Conservation (phyloP, 1,140 invertebrate species). For the Leptinotarsa undecemlineata region DNA sequence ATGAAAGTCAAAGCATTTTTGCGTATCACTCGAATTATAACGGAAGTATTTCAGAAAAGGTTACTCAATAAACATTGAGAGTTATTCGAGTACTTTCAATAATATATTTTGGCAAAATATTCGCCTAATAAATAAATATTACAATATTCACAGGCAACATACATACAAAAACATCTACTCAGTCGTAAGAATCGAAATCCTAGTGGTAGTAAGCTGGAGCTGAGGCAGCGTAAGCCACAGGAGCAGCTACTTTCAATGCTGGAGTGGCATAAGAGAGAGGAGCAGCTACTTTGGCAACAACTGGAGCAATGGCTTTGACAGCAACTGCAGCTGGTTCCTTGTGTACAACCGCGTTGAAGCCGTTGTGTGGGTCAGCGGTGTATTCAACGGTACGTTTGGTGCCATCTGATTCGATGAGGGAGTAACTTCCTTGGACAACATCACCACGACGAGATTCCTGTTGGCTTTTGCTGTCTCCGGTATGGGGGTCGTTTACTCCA, state of each 20-base stretch:
- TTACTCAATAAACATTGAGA: too few species aligned
- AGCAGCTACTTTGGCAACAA: constrained; percentile 17
- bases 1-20: too few species aligned
- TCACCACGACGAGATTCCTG: constrained; percentile 45
- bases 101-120: neutral
- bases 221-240: constrained; percentile 43
- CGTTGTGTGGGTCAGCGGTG: constrained; percentile 59
- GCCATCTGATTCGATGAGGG: constrained; percentile 60
- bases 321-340: constrained; percentile 27
- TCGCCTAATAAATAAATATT: constrained; percentile 45
- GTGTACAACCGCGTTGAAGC: constrained; percentile 46
- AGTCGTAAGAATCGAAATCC: neutral
- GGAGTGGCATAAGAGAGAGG: constrained; percentile 23
- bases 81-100: neutral
- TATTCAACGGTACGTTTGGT: constrained; percentile 60
- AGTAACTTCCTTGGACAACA: constrained; percentile 40
- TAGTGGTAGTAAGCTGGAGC: constrained; percentile 38
- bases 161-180: neutral
- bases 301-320: constrained; percentile 18
- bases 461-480: constrained; percentile 48
- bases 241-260: constrained; percentile 20
- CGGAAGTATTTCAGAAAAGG: too few species aligned
- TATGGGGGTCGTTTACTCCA: constrained; percentile 57
- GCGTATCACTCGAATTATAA: too few species aligned
- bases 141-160: constrained; percentile 48